Evolutionary conservation across 2,888 invertebrate species (phyloP), one percentile per base, ranked within the genome.

Genomic region (Noctuana brunneofusca): DNA sequence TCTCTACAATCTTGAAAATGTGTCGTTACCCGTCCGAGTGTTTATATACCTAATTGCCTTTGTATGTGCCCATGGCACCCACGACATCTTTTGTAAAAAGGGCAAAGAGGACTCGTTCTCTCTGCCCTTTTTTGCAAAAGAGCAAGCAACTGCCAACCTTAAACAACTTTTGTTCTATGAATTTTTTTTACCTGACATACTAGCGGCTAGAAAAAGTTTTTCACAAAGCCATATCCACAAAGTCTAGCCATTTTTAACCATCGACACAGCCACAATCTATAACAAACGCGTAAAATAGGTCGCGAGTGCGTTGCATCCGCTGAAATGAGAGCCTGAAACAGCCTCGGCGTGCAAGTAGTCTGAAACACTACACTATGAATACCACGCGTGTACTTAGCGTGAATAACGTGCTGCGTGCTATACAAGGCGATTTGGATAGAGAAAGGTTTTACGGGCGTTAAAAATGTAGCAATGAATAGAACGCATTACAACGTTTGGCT

Each of bases 271-370:
- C 57, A n/a, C 46, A 48, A 27, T 60, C 41, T 53, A 54, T 35
- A 60, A 48, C 35, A 54, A 16, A 22, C 49, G 35, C 46, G 54
- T 54, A 35, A 60, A 60, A 60, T 60, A 48, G 60, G 60, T 54
- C 60, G 60, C 53, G 53, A 59, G 54, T 60, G 60, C 60, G 54
- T 54, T 48, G 32, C 48, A 57, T 60, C 24, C 60, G 60, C 32
- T 60, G 60, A 48, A 60, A 60, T 54, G 54, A 57, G 22, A n/a
- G 46, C 20, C 48, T 57, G 48, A 20, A 57, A 56, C 27, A 38
- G 27, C 46, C 57, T 57, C 32, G 24, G 22, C 30, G 20, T 48
- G 48, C 57, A 18, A 27, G 27, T 14, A 53, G n/a, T 27, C 27
- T 46, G 20, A 20, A 46, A 46, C 20, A 46, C 46, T 12, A 46